Base-by-base conservation (phyloP, 2,888 invertebrate species). In the Calameuta idolon region DNA sequence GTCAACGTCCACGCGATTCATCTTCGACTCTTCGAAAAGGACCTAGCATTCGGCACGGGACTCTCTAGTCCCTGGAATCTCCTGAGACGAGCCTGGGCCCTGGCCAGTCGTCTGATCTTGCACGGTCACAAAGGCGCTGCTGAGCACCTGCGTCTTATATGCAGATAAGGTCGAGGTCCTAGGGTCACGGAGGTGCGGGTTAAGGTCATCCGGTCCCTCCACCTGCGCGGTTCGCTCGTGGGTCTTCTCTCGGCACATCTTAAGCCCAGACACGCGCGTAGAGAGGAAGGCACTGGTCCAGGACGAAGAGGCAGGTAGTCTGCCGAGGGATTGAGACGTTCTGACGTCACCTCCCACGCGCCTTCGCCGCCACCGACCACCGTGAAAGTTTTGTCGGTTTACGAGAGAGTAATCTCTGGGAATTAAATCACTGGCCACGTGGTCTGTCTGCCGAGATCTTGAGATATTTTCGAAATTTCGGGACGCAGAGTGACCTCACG, bases 91-190 rank as follows among this genome's bases (percentile, higher is more conserved):
- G 1, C 15, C 4, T 15, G 40, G 15, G 5, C 5, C 15, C 40
- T 15, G 40, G 40, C 5, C 1, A 23, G 4, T 23, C 5, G 55
- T 55, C 9, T 5, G 55, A 1, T 23, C 55, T 15, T 23, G 55
- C 23, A 2, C 9, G 55, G 75, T 71, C 79, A 84, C 87, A 89
- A 90, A 90, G 88, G 87, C 86, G 87, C 90, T 87, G 89, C 86
- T 86, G 84, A 85, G 86, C 90, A 91, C 91, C 91, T 90, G 91
- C 87, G 83, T 87, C 87, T 88, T 87, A 89, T 23, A 55, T 89
- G 89, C 90, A 90, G 91, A 91, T 91, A 91, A 91, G 89, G 83
- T 85, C 84, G 86, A 83, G 85, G 82, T 85, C 83, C 80, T 81
- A 79, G 81, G 85, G 85, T 85, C 84, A 83, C 80, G 76, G 80